Base-by-base conservation (phyloP, 2,888 invertebrate species). In the Agonopterix alstromeriana region DNA sequence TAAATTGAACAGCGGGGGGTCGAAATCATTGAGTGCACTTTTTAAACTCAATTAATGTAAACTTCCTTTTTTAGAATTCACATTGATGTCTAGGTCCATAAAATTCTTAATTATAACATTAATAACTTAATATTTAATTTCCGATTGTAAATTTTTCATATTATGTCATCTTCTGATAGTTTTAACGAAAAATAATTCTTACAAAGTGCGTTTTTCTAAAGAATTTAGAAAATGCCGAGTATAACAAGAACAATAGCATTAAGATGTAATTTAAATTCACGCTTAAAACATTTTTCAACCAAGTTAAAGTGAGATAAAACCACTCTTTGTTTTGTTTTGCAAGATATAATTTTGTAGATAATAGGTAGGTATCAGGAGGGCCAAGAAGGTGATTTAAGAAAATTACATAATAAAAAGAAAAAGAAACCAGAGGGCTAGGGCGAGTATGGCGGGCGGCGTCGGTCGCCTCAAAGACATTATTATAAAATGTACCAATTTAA, bases 341-440 rank as follows among this genome's bases (percentile, higher is more conserved):
- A 49, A 54, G 53, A 50, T 60, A 63, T 67, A 66, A 72, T 67
- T 71, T 62, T 53, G 61, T 57, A 59, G 60, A 66, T 73, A 70
- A 73, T 70, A 60, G 66, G 68, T 68, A 61, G 63, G 63, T 60
- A 63, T 61, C 56, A 63, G 61, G 73, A 77, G 73, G 74, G 74
- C 63, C 65, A 69, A 65, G 56, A 60, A 73, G 82, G 78, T 85
- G 78, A 84, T 85, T 86, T 82, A 73, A 76, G 79, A 78, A 86
- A 87, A 87, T 87, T 84, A 86, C 82, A 81, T 82, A 80, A 79
- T 81, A 80, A 83, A 85, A 83, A 77, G 72, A 70, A 67, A 75
- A 73, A 71, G 76, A 65, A 66, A 65, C 64, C 62, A 61, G 65
- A 77, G 77, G 78, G 77, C 66, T 62, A 60, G 65, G 64, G 62